Evolutionary conservation across 2,797 vertebrate genomes (phyloP).

Genomic region (Epinephelus awoara): DNA sequence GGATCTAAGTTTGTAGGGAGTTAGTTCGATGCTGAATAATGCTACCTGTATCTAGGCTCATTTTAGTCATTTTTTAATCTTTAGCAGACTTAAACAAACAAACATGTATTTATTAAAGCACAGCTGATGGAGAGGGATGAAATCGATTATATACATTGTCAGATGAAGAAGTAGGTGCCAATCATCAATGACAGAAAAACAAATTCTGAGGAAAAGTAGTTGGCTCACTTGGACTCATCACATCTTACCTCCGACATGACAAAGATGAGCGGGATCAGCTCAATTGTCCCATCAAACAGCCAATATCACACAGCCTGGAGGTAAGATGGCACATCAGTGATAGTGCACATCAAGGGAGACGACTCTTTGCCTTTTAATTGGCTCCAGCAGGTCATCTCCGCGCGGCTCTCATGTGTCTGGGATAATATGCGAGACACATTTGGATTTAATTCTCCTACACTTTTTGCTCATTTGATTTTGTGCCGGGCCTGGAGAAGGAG

Average conservation of each 20-base stretch:
- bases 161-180: background rate
- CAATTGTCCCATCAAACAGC: slow-evolving; percentile 70
- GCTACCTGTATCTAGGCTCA: too few relatives aligned
- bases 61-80: background rate
- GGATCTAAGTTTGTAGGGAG: too few relatives aligned
- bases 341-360: slow-evolving; percentile 57
- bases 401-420: slow-evolving; percentile 49
- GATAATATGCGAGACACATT: slow-evolving; percentile 68
- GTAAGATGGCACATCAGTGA: slow-evolving; percentile 62
- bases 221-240: slow-evolving; percentile 20
- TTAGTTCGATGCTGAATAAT: too few relatives aligned
- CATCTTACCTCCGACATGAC: slow-evolving; percentile 50
- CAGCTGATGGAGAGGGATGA: background rate
- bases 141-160: background rate
- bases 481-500: slow-evolving; percentile 35
- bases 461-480: slow-evolving; percentile 69
- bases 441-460: slow-evolving; percentile 68
- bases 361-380: slow-evolving; percentile 71
- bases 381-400: slow-evolving; percentile 72
- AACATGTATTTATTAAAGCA: background rate
- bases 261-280: slow-evolving; percentile 51
- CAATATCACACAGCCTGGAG: slow-evolving; percentile 60
- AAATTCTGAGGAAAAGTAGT: background rate
- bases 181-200: background rate
- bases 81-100: background rate